Evolutionary conservation across 2,113 vertebrate species (phyloP), one percentile per base, ranked within the genome.

Genomic region (Butorides virescens): DNA sequence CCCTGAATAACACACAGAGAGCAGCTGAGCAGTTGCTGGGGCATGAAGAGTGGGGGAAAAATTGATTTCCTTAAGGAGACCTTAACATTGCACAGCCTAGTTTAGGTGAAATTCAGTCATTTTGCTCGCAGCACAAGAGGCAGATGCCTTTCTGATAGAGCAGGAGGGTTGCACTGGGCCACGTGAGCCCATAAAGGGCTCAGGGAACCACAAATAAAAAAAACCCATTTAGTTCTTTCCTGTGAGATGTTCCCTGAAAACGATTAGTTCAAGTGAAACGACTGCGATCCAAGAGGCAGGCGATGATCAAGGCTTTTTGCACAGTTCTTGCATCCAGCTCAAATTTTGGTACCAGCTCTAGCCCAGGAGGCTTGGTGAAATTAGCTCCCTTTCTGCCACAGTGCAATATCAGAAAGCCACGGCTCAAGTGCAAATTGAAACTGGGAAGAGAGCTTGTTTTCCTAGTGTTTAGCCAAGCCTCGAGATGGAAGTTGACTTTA

Each of bases 321-420:
- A 52, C 25, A 22, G n/a, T 8, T 59, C 32, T 26, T 44, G 56
- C 34, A 26, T 44, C 36, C 83, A 68, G 30, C 42, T 49, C n/a
- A 1, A 4, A 14, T n/a, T 29, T 19, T 2, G 2, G 58, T 37
- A 23, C n/a, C 50, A 23, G 39, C 82, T 49, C 1, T 2, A 53
- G 73, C 84, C 2, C 2, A 50, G 55, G 55, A 18, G 27, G 27
- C 9, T 39, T 11, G 27, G 49, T 27, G 29, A 42, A 55, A 63
- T 36, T 15, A 26, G 8, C 50, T 29, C 13, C 49, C 50, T 39
- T 36, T 55, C n/a, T 23, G 50, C 75, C 47, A 25, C 10, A 1
- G 30, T 23, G 55, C 32, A 26, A 2, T 36, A 37, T 22, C 74
- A 23, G 63, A 63, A 53, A 53, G 55, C 14, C 65, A 44, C 2